A percentile compares a stretch with the other conserved stretches of the same genome.
Evolutionary conservation across 2,113 vertebrate species (phyloP).

Genomic region (Carlito syrichta): DNA sequence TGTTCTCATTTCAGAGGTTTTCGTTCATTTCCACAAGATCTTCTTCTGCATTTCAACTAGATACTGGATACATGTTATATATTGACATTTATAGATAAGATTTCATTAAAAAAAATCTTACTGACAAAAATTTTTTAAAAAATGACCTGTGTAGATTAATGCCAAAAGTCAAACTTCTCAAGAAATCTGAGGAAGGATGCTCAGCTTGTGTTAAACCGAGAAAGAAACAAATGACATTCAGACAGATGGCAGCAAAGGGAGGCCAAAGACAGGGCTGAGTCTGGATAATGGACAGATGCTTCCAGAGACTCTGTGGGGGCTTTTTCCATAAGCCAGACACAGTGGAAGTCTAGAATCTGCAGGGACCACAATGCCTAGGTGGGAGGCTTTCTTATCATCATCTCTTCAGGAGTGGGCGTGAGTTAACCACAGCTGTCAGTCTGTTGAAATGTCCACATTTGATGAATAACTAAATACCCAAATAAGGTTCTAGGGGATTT

Average conservation of each 20-base stretch:
- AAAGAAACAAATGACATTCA: neutral
- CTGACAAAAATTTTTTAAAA: neutral
- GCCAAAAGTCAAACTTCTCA: neutral
- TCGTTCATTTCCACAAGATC: neutral
- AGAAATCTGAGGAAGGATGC: neutral
- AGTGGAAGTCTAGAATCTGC: neutral
- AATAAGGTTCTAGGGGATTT: neutral
- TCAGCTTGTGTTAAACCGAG: slow-evolving; percentile 4
- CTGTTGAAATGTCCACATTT: neutral
- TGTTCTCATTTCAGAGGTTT: neutral
- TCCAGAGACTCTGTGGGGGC: neutral
- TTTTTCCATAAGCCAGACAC: neutral
- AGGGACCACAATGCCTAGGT: neutral
- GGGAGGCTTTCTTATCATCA: neutral
- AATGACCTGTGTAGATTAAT: neutral
- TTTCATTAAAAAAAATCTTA: neutral
- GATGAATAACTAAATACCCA: slow-evolving; percentile 14
- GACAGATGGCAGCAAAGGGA: neutral
- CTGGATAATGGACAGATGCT: neutral
- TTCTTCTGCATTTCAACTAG: neutral
- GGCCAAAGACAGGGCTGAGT: neutral
- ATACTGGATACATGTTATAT: neutral
- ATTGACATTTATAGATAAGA: neutral
- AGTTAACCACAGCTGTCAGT: neutral
- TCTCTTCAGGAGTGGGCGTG: neutral